Conservation (phyloP, 2,797 vertebrate species). For the Premnoplex brunnescens region DNA sequence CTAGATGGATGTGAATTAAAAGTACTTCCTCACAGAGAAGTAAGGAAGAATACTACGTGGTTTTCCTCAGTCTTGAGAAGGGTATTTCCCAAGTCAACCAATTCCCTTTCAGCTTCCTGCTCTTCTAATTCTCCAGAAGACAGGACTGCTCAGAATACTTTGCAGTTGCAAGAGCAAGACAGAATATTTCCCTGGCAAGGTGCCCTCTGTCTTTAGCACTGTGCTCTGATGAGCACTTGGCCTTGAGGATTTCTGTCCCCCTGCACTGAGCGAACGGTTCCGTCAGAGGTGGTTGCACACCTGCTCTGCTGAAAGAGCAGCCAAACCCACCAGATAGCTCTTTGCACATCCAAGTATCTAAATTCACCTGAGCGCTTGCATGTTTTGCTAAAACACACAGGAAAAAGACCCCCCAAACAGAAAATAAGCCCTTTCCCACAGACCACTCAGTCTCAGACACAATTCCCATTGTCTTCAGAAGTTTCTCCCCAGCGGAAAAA, state of each 20-base stretch:
- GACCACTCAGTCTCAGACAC: not conserved
- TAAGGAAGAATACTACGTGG: not conserved
- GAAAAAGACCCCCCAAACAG: not conserved
- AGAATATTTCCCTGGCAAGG: not conserved
- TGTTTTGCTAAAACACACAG: not conserved
- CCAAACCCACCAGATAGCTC: not conserved
- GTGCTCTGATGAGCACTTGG: not conserved
- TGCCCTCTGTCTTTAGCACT: not conserved
- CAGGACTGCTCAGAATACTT: not conserved
- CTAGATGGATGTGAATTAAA: not conserved
- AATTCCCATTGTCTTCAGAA: not conserved
- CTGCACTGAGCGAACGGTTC: not conserved
- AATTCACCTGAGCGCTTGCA: not conserved
- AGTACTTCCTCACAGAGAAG: not conserved
- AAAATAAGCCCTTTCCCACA: not conserved
- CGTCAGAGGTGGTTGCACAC: not conserved
- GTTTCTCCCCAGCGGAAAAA: not conserved
- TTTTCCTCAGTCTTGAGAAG: not conserved
- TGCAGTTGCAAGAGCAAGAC: accelerated
- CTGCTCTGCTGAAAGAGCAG: not conserved
- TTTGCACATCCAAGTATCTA: not conserved
- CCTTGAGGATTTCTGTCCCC: not conserved
- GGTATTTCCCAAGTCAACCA: not conserved
- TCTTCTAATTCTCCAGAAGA: not conserved
- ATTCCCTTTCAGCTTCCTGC: not conserved